These are phyloP conservation scores for Spheniscus mendiculus DNA, from an alignment of 2,113 vertebrate genomes.

Conservation along the genomic window DNA sequence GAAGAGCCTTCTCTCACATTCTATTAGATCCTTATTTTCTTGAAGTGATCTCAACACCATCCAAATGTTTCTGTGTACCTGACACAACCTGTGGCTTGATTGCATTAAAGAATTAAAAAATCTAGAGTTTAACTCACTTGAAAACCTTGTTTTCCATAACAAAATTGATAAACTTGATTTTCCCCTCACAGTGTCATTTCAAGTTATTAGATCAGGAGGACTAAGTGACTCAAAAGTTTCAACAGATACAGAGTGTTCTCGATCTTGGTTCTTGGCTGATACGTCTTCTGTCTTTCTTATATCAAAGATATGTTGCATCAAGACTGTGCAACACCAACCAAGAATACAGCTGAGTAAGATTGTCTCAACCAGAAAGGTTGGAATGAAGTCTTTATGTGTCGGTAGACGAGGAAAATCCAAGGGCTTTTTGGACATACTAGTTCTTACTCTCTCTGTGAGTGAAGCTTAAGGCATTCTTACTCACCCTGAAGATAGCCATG, in stretches of 20 bases:
- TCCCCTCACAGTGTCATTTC: background rate
- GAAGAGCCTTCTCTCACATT: background rate
- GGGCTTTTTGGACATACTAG: accelerated
- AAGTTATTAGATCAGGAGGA: background rate
- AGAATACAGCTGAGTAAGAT: background rate
- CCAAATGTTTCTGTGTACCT: background rate
- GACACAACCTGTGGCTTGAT: background rate
- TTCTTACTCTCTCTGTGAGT: background rate
- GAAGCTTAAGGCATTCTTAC: background rate
- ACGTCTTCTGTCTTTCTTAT: accelerated
- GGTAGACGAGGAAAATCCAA: background rate
- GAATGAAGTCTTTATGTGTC: background rate
- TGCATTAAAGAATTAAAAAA: background rate
- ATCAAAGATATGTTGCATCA: background rate
- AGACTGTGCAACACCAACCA: background rate
- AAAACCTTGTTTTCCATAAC: background rate
- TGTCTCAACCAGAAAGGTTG: background rate
- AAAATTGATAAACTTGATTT: background rate
- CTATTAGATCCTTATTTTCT: background rate
- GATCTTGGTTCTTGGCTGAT: background rate
- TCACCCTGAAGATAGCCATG: background rate
- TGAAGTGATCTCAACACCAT: background rate
- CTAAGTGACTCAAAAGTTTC: background rate
- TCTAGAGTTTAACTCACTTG: background rate
- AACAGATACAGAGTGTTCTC: background rate